Evolutionary conservation across 30 jellyfish, hydroid and myxozoan species (phyloP), one percentile per base, ranked within the genome.

Genomic region (Chrysaora quinquecirrha): DNA sequence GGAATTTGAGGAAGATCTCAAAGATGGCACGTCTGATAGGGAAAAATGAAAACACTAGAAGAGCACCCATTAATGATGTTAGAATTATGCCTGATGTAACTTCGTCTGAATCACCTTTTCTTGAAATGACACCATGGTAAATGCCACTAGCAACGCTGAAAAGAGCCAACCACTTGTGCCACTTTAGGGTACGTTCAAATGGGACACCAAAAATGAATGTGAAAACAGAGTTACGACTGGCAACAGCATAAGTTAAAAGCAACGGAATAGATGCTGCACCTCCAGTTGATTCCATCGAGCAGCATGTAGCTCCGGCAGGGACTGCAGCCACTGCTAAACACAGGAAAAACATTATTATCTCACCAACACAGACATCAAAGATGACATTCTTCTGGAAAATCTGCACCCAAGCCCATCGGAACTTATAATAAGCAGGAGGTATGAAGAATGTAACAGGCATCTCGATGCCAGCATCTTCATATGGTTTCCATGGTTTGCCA

Each of bases 111-210:
- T 84, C 79, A 22, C 81, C 84, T 48, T 50, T 61, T 20, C 66
- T 69, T 28, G 90, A 25, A 29, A 76, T 76, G 49, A 73, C 35
- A 46, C 96, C 96, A 63, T 85, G 96, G 70, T 79, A 85, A 18
- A 71, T 90, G 33, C 96, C 96, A 62, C 87, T 79, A 34, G 67
- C 74, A 61, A 85, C 96, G 33, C 96, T 77, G n/a, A 75, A 77
- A 19, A 71, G 70, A 12, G 96, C 96, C 82, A 78, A 49, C 84
- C 87, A 76, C 67, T 85, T 85, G 65, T 85, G 96, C 96, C 96
- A 85, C 56, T 73, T 73, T 70, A 85, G 71, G 29, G 85, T 85
- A 31, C 96, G 89, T 43, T 85, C 96, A 66, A 85, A 85, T 30
- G 96, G 89, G 48, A 74, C 85, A 30, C 96, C 96, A 29, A 71